Percentiles rank a stretch among this genome's conserved stretches.
Evolutionary conservation across 2,797 vertebrate species (phyloP).

Genomic region (Poecile montanus): DNA sequence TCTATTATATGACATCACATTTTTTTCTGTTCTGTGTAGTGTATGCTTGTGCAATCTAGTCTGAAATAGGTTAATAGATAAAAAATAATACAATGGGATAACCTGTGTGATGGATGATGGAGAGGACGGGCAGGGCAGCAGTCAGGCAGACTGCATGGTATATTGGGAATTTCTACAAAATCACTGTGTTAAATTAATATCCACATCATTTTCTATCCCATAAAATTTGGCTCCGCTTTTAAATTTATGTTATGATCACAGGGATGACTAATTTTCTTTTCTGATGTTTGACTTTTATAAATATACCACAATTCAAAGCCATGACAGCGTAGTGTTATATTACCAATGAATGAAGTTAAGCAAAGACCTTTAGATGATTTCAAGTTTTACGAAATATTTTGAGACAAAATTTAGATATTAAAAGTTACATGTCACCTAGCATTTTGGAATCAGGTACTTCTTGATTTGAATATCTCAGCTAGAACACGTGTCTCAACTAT

Average conservation of each 20-base stretch:
- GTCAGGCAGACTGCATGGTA: neutral
- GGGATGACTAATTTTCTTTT: slow-evolving; percentile 17
- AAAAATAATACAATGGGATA: neutral
- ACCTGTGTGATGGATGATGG: neutral
- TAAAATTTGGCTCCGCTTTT: neutral
- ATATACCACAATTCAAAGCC: neutral
- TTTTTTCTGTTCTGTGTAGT: neutral
- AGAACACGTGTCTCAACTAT: neutral
- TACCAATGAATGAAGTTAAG: neutral
- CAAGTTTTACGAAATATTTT: neutral
- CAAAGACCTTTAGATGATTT: neutral
- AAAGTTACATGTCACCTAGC: neutral
- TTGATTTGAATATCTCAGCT: neutral
- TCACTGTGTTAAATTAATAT: neutral
- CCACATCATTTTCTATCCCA: neutral
- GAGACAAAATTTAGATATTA: neutral
- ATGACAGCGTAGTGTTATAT: neutral
- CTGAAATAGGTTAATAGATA: neutral
- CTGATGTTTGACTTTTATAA: slow-evolving; percentile 8
- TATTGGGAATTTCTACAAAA: slow-evolving; percentile 1
- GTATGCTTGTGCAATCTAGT: neutral
- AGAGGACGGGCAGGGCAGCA: neutral
- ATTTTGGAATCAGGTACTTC: neutral
- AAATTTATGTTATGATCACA: neutral
- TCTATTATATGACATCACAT: neutral